Percentiles rank a stretch among this genome's conserved stretches.
Conservation (phyloP, 2,113 vertebrate species). For the Stigmatopora nigra region DNA sequence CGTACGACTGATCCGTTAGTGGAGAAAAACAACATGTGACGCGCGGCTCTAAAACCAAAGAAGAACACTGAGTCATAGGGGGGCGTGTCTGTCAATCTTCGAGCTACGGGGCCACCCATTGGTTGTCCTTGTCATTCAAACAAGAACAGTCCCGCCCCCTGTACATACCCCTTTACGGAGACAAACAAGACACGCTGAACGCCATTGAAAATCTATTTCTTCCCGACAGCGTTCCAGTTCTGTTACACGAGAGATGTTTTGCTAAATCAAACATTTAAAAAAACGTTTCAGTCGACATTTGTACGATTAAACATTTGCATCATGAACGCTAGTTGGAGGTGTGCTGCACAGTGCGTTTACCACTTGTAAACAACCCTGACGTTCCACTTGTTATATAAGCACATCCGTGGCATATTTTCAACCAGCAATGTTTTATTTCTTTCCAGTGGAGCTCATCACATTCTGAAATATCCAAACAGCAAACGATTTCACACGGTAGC, state of each 20-base stretch:
- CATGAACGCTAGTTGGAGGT: constrained; percentile 15
- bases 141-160: constrained; percentile 14
- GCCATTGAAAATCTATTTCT: constrained; percentile 7
- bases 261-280: not conserved
- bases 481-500: not conserved
- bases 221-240: not conserved
- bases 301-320: constrained; percentile 22
- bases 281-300: not conserved
- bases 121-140: constrained; percentile 26
- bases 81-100: constrained; percentile 56
- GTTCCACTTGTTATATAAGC: constrained; percentile 53
- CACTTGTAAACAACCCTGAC: constrained; percentile 46
- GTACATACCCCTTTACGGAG: constrained; percentile 19
- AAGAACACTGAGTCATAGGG: constrained; percentile 67
- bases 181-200: constrained; percentile 18
- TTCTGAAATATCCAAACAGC: not conserved
- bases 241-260: not conserved
- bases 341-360: constrained; percentile 11
- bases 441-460: not conserved
- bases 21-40: constrained; percentile 97
- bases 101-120: constrained; percentile 31
- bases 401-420: constrained; percentile 53
- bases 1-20: constrained; percentile 59
- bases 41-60: constrained; percentile 64
- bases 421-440: constrained; percentile 36